Percentiles rank a stretch among this genome's conserved stretches.
These are phyloP conservation scores for Lerista edwardsae DNA, from an alignment of 2,797 vertebrate genomes.

Conservation along the genomic window DNA sequence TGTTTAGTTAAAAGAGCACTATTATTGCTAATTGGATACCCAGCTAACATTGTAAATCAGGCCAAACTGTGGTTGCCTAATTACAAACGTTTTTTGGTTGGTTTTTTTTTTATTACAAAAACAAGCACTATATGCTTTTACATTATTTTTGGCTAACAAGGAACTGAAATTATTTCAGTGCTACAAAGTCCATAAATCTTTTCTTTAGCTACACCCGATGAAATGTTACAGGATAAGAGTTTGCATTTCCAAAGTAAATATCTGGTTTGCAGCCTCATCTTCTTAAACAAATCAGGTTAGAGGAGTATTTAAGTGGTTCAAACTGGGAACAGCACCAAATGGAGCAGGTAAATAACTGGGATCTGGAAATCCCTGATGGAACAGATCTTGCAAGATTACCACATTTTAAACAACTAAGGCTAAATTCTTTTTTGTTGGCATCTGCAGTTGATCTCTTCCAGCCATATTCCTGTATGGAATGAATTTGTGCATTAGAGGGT, in stretches of 20 bases:
- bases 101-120: slow-evolving; percentile 42
- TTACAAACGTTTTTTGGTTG: slow-evolving; percentile 70
- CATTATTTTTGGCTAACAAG: slow-evolving; percentile 79
- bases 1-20: slow-evolving; percentile 77
- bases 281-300: slow-evolving; percentile 58
- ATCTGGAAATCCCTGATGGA: slow-evolving; percentile 51
- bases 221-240: slow-evolving; percentile 71
- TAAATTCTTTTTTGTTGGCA: slow-evolving; percentile 49
- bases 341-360: slow-evolving; percentile 58
- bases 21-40: slow-evolving; percentile 82
- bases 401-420: slow-evolving; percentile 64
- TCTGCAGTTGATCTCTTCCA: slow-evolving; percentile 64
- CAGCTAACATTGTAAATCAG: slow-evolving; percentile 77
- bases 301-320: slow-evolving; percentile 61
- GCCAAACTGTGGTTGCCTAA: slow-evolving; percentile 70
- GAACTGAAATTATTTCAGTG: slow-evolving; percentile 75
- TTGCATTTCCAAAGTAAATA: slow-evolving; percentile 78
- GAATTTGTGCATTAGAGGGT: slow-evolving; percentile 65
- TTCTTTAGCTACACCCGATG: slow-evolving; percentile 71
- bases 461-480: slow-evolving; percentile 59
- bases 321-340: slow-evolving; percentile 48
- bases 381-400: slow-evolving; percentile 44
- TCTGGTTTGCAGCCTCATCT: slow-evolving; percentile 71
- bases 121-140: slow-evolving; percentile 77
- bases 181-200: slow-evolving; percentile 79